phyloP scores from a whole-genome alignment of 2,888 invertebrate species.

The Hesperia comma region DNA sequence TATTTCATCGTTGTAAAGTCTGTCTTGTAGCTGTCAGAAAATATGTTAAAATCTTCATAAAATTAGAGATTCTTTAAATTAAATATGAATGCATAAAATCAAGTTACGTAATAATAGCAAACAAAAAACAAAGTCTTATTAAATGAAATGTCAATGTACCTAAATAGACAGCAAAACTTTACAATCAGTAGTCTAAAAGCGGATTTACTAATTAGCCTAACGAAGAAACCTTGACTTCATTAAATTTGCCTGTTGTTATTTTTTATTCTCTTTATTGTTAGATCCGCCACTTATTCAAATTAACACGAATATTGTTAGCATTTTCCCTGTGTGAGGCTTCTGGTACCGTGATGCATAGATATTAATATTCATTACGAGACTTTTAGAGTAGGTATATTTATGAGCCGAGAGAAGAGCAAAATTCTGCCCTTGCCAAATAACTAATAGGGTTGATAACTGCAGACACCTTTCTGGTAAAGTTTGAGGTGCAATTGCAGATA shows the following conservation, averaged over 20 bases:
- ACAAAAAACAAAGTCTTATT: no score
- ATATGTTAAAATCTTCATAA: no score
- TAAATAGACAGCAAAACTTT: slow-evolving; percentile 10
- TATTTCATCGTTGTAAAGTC: no score
- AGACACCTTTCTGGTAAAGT: not conserved
- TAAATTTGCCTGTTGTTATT: slow-evolving; percentile 25
- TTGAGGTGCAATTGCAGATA: no score
- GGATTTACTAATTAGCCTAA: slow-evolving; percentile 18
- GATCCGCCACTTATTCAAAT: slow-evolving; percentile 30
- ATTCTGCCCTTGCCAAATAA: slow-evolving; percentile 18
- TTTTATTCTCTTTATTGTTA: slow-evolving; percentile 26
- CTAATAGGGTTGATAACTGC: slow-evolving; percentile 2
- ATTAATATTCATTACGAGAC: slow-evolving; percentile 29
- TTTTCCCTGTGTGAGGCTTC: slow-evolving; percentile 16
- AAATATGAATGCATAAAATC: no score
- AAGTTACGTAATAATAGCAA: no score
- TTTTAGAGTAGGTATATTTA: slow-evolving; percentile 26
- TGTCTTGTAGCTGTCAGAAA: no score
- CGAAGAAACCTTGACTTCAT: slow-evolving; percentile 22
- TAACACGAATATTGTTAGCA: slow-evolving; percentile 15
- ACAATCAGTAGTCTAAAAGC: slow-evolving; percentile 5
- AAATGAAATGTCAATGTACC: slow-evolving; percentile 10
- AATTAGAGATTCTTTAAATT: no score
- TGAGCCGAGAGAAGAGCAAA: slow-evolving; percentile 19
- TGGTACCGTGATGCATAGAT: slow-evolving; percentile 28